Conservation (phyloP, 2,113 vertebrate genomes). For the Gadus macrocephalus region DNA sequence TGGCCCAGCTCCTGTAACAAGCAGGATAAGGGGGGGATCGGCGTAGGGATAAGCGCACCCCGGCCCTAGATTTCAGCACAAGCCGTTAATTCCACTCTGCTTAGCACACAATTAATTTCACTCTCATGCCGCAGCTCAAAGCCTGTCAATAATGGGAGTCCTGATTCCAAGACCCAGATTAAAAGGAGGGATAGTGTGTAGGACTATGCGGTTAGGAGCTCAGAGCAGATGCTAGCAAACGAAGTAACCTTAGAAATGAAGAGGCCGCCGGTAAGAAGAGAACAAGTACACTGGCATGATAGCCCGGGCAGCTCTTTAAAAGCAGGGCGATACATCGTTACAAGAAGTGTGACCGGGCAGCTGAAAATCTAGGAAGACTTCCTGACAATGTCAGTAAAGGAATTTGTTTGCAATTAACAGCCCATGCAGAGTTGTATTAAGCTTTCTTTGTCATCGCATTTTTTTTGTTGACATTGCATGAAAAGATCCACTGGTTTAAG, state of each 20-base stretch:
- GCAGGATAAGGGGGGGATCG: slow-evolving; percentile 71
- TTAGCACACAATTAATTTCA: slow-evolving; percentile 73
- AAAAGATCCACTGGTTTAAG: slow-evolving; percentile 58
- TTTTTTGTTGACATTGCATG: slow-evolving; percentile 58
- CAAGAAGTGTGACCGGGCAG: slow-evolving; percentile 9
- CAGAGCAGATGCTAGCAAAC: slow-evolving; percentile 57
- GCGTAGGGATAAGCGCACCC: slow-evolving; percentile 61
- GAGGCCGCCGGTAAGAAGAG: slow-evolving; percentile 40
- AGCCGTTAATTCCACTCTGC: slow-evolving; percentile 74
- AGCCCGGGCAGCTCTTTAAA: not conserved
- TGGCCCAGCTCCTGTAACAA: slow-evolving; percentile 70
- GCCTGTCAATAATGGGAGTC: slow-evolving; percentile 51
- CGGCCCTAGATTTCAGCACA: slow-evolving; percentile 63
- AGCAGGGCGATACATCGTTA: slow-evolving; percentile 11
- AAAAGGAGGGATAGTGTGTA: slow-evolving; percentile 52
- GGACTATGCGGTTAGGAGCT: slow-evolving; percentile 35
- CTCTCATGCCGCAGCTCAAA: slow-evolving; percentile 56
- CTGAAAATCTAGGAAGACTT: not conserved
- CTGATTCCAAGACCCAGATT: slow-evolving; percentile 58
- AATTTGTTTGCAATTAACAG: slow-evolving; percentile 36
- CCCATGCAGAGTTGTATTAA: slow-evolving; percentile 42
- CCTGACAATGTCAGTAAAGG: slow-evolving; percentile 23
- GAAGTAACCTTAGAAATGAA: slow-evolving; percentile 39
- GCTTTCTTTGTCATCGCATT: slow-evolving; percentile 37
- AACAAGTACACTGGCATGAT: slow-evolving; percentile 30